Base-by-base conservation (phyloP, 2,113 vertebrate genomes). In the Irena cyanogastra region DNA sequence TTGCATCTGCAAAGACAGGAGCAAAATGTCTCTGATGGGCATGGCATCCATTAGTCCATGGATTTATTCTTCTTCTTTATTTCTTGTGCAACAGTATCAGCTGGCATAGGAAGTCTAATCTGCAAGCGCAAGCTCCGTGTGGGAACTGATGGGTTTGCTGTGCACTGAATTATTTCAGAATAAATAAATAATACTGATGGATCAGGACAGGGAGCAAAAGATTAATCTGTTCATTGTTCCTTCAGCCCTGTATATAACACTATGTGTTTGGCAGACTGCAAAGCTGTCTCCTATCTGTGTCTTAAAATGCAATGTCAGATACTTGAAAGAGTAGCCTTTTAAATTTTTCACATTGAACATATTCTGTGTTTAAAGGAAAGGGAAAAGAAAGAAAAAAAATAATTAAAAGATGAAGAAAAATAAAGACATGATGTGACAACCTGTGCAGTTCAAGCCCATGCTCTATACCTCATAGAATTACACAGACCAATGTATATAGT, bases 171-270 rank as follows among this genome's bases (percentile, higher is more conserved):
- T 87, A 72, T 87, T 89, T 85, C 45, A 69, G 50, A 87, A 53
- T 89, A 94, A 95, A 93, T 89, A 93, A 91, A 92, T 82, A 91
- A 87, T 69, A 89, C 26, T 72, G 57, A 52, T 45, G 21, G 61
- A 76, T 76, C 65, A 91, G 53, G 75, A 85, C 52, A 83, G 57
- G 30, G 63, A 95, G 33, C 50, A 87, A 47, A 85, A 92, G 90
- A 95, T 87, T 76, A 70, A 90, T 77, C 30, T 69, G 27, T 61
- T 72, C 12, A 3, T 89, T 93, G 57, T 76, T 94, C 35, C 75
- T 91, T 61, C 57, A 76, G 23, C 24, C 31, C 18, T 64, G 41
- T 53, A 54, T 44, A 72, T 37, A 92, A 59, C 16, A 61, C 11
- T 45, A 16, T 28, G 30, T 3, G 0, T 69, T 84, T 91, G 81